Base-by-base conservation (phyloP, 2,888 invertebrate genomes). In the Shargacucullia verbasci region DNA sequence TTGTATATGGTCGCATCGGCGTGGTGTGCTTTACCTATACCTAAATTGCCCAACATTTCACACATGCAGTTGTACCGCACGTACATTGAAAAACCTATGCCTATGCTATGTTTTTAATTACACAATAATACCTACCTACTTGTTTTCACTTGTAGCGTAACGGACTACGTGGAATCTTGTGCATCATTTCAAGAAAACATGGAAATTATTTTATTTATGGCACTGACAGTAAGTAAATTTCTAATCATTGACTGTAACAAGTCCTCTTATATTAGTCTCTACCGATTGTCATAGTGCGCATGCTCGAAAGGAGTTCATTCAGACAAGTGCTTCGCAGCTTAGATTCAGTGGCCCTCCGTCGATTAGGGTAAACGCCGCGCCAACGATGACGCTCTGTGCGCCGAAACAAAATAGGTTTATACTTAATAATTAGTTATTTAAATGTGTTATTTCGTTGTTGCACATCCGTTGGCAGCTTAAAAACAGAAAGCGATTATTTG, bases 301-400 rank as follows among this genome's bases (percentile, higher is more conserved):
- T 86, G 87, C 63, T 68, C 78, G 66, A 69, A 63, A 48, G 37
- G 56, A 63, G 54, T 80, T 80, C 82, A 86, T 84, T 86, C 82
- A 84, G 69, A 73, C 70, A 70, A 72, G 62, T 63, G 49, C 60
- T 70, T 13, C 52, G 71, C 54, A 54, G 46, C 52, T 60, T 55
- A 63, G 71, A 67, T 75, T 79, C 79, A 88, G 85, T 86, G 62
- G 63, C 72, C 77, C 78, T 76, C 78, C 73, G 69, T 63, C 67
- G 40, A 50, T 49, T 66, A 68, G 72, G 76, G 49, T 29, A 69
- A 64, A 65, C 48, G 43, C 53, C 56, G 55, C 59, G 71, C 52
- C 27, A 12, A 48, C 39, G 4, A 47, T 50, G 55, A 40, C 45
- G 37, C 10, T 47, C 15, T 45, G 34, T 45, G 46, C 20, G 44